Base-by-base conservation (phyloP, 2,888 invertebrate genomes). In the Sinhomidia bicolor region DNA sequence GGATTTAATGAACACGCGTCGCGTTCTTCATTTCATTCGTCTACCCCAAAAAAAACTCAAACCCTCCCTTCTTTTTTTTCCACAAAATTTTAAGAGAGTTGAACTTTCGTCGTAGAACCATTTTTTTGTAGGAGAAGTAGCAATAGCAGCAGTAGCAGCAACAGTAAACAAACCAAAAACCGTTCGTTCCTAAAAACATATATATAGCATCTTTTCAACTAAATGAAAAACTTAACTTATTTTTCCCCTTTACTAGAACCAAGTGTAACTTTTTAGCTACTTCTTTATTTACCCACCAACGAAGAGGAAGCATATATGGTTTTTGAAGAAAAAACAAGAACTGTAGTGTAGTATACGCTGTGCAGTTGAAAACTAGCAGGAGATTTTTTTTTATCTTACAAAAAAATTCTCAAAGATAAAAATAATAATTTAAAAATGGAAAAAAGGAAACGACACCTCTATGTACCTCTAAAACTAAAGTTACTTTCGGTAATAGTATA, bases 1-100 rank as follows among this genome's bases (percentile, higher is more conserved):
- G 54, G 74, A 36, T 62, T 84, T 85, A 62, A 78, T 85, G 76
- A 78, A 65, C 85, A 78, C 78, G 85, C 78, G 85, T 78, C 78
- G 44, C 20, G 47, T 41, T 81, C 74, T 51, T 74, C 71, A n/a
- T 36, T 26, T n/a, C n/a, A n/a, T 36, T 44, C 29, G 6, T 12
- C 20, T 65, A 9, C 54, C 17, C 76, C 23, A 0, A 79, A 79
- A 79, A n/a, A n/a, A n/a, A n/a, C n/a, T n/a, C n/a, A 60, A 41
- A 57, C 36, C 29, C 23, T 23, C 20, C 23, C 57, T 79, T 79
- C 26, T 76, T 76, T 51, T 76, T 76, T 14, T 65, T 29, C 17
- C 41, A n/a, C 76, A n/a, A 14, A 76, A n/a, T 76, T 76, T 84
- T 60, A 57, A 41, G 44, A 26, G 44, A 62, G 44, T 80, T 80